Percentiles rank a stretch among this genome's conserved stretches.
Conservation (phyloP, 2,113 vertebrate species). For the Puffinus mauretanicus region DNA sequence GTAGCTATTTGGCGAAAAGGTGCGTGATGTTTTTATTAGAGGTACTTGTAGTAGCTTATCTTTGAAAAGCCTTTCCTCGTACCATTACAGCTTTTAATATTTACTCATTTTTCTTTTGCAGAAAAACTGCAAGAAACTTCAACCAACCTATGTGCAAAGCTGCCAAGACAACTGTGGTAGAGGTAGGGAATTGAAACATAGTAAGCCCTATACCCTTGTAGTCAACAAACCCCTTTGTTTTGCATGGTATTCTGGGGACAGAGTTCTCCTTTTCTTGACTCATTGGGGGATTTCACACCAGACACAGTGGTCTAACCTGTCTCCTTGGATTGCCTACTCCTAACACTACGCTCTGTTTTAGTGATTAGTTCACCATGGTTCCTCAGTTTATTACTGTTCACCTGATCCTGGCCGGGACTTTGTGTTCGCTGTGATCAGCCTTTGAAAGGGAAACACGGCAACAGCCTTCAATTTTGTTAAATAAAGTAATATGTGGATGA, state of each 20-base stretch:
- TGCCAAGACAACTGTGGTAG: conserved; percentile 89
- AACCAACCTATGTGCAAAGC: conserved; percentile 99
- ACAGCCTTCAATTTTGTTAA: neutral
- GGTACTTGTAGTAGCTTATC: neutral
- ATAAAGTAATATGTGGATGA: neutral
- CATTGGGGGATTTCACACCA: neutral
- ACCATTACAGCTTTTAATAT: neutral
- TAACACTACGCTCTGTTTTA: neutral
- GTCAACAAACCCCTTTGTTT: neutral
- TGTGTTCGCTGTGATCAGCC: rapidly evolving
- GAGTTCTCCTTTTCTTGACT: neutral
- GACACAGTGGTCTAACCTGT: neutral
- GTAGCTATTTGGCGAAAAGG: neutral
- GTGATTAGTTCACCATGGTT: neutral
- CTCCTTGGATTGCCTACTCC: neutral
- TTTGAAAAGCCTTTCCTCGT: neutral
- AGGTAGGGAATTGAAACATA: conserved; percentile 76
- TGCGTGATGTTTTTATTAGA: neutral
- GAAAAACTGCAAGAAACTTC: conserved; percentile 96
- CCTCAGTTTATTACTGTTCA: neutral
- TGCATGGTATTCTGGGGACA: neutral
- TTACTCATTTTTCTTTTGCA: conserved; percentile 16
- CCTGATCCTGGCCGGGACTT: neutral
- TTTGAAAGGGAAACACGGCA: neutral
- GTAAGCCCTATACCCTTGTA: neutral